These are phyloP conservation scores for Megaptera novaeangliae DNA, from an alignment of 2,113 vertebrate genomes.

Conservation along the genomic window DNA sequence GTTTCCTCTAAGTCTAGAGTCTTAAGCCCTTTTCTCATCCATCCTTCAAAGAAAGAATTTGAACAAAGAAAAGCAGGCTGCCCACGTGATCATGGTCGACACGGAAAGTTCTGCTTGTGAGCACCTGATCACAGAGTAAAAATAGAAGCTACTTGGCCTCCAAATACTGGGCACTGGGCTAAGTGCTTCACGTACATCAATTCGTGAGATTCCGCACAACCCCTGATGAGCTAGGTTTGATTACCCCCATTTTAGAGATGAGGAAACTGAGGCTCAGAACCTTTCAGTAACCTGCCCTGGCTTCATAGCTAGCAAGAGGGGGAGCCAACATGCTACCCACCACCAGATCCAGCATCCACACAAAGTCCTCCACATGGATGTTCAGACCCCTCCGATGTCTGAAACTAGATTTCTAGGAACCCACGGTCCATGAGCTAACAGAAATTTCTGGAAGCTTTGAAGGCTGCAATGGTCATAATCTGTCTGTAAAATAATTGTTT, in stretches of 20 bases:
- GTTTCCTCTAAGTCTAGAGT: background rate
- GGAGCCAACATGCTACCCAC: background rate
- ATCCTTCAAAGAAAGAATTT: background rate
- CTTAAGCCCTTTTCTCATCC: background rate
- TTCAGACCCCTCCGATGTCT: background rate
- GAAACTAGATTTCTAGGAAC: background rate
- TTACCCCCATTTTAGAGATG: background rate
- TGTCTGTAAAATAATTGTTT: conserved; percentile 14
- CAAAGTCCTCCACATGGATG: background rate
- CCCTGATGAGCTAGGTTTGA: background rate
- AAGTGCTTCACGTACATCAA: rapidly evolving
- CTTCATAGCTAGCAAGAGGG: background rate
- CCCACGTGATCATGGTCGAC: background rate
- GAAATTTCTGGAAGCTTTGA: background rate
- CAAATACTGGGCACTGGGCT: too few relatives aligned
- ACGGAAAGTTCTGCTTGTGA: background rate
- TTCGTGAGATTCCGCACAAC: background rate
- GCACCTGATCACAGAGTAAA: background rate
- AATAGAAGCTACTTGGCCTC: rapidly evolving
- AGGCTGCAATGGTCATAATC: background rate
- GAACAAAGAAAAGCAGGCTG: background rate
- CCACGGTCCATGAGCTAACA: background rate
- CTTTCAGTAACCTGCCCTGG: too few relatives aligned
- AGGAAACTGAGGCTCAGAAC: background rate
- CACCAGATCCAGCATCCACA: rapidly evolving